Evolutionary conservation across 1,140 invertebrate genomes (phyloP).

Genomic region (Bombus waltoni): DNA sequence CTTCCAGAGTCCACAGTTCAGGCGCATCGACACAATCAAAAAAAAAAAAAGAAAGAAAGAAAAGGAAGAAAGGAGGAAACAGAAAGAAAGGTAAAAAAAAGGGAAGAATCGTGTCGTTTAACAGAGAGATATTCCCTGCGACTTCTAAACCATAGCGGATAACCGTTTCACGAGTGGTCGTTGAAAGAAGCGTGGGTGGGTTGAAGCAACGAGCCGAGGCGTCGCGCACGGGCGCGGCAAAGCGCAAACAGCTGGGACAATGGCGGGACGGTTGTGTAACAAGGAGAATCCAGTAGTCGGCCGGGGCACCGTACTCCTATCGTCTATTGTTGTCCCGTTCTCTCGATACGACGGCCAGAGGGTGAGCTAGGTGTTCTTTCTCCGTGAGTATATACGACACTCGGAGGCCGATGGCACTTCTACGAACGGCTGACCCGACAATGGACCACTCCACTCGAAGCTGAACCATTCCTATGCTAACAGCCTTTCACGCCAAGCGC

Average conservation of each 20-base stretch:
- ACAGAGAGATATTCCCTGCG: conserved; percentile 21
- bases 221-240: conserved; percentile 48
- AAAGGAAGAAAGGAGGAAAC: neutral
- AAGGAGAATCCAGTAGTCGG: conserved; percentile 58
- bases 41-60: neutral
- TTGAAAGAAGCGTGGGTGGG: conserved; percentile 36
- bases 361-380: conserved; percentile 65
- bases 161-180: conserved; percentile 36
- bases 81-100: neutral
- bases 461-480: conserved; percentile 81
- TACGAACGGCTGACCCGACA: conserved; percentile 78
- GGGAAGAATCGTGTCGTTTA: neutral
- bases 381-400: conserved; percentile 68
- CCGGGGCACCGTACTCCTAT: conserved; percentile 46
- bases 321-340: conserved; percentile 62
- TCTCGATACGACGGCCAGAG: conserved; percentile 51
- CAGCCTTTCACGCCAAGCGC: conserved; percentile 76
- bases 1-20: neutral
- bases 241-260: conserved; percentile 63
- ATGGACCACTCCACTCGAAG: conserved; percentile 79
- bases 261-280: conserved; percentile 57
- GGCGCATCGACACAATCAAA: neutral
- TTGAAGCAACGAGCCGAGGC: neutral
- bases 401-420: conserved; percentile 75
- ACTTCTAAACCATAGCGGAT: conserved; percentile 45